Base-by-base conservation (phyloP, 2,797 vertebrate genomes). In the Falco berigora region DNA sequence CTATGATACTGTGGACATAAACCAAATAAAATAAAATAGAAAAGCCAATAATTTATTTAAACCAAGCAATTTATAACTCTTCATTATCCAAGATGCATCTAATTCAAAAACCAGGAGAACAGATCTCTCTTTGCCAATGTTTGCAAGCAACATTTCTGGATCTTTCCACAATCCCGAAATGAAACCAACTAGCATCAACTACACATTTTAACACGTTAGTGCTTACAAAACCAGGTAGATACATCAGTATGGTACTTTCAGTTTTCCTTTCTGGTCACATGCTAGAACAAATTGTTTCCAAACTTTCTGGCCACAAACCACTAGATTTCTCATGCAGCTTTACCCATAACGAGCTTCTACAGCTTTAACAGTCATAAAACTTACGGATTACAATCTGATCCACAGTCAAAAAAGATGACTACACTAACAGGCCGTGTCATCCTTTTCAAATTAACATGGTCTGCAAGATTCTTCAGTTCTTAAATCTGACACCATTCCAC, bases 21-120 rank as follows among this genome's bases (percentile, higher is more conserved):
- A 95, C 34, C 66, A 96, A 94, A 94, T 80, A 25, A 77, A 92
- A 94, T 91, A 56, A 80, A 93, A 80, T n/a, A 68, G 36, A 47
- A 86, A 91, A 95, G 91, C 17, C 75, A 94, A 88, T 46, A 5
- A 88, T 89, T 94, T 94, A 90, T 92, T 96, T 91, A 91, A 96
- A 94, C 88, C 12, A 93, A 81, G 79, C 58, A 91, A 68, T 91
- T 91, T 86, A 42, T 72, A 92, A 62, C 84, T 91, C 73, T 71
- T 94, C 71, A 21, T 88, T 83, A 94, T 86, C 78, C 71, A 92
- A 93, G 68, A 77, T 27, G 40, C 20, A 88, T 53, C 46, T 72
- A 85, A 80, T 42, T 72, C 89, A 92, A 59, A 94, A 94, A 91
- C 7, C 46, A 86, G 44, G 14, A 79, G 75, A 92, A 82, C 1